Base-by-base conservation (phyloP, 1,140 invertebrate genomes). In the Triops longicaudatus region DNA sequence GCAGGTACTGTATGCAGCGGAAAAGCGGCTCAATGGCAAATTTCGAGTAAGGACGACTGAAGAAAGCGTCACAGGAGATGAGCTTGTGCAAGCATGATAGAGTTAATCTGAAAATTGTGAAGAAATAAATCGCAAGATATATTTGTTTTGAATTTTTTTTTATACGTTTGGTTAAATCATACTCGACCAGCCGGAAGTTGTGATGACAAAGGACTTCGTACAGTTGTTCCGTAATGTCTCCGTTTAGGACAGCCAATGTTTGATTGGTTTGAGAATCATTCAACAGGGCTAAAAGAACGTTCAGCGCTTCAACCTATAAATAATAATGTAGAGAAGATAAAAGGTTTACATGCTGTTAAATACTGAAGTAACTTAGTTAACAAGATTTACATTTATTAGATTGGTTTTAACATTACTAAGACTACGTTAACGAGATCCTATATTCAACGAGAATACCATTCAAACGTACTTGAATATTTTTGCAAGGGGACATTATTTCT, bases 161-260 rank as follows among this genome's bases (percentile, higher is more conserved):
- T 10, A 2, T n/a, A 73, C n/a, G 7, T 31, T 50, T n/a, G 7
- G 9, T 6, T 75, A 7, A 41, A 41, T 43, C 31, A 31, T 75
- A 75, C 74, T 75, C 74, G 10, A 75, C 14, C 28, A 75, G 43
- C 37, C 26, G 74, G 26, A 75, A 41, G 26, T 75, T 43, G 74
- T 50, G 44, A 11, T 12, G n/a, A 41, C 28, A 75, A 50, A 75
- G 22, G 22, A 75, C 22, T 4, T 75, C 74, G 43, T 27, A 75
- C 22, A 75, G 17, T 7, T 50, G 63, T 50, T 75, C 74, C 26
- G 74, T 63, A 26, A 75, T 7, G 63, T 75, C 74, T 75, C 50
- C 50, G 14, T 63, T 63, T 14, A 63, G 17, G n/a, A 63, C 22
- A 6, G 17, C 50, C 22, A 17, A 6, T 4, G 17, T n/a, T 14